Conservation (phyloP, 2,113 vertebrate species). For the Sminthopsis crassicaudata region DNA sequence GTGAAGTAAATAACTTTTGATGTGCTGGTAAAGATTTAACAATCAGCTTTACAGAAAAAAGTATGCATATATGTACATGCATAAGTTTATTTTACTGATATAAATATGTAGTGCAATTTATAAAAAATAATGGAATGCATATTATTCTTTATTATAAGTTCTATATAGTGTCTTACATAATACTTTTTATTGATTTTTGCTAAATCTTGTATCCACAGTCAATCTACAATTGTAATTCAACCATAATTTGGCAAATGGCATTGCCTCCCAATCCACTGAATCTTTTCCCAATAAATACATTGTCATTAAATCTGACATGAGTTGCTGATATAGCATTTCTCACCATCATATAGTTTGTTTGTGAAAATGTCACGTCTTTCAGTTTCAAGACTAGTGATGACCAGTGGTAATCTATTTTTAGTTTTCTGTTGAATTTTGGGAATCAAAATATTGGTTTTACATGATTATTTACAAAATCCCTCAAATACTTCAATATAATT, state of each 20-base stretch:
- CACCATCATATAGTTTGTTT: neutral
- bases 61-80: neutral
- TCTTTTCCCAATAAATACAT: neutral
- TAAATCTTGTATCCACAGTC: neutral
- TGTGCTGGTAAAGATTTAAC: neutral
- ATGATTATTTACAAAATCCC: neutral
- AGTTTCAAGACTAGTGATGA: neutral
- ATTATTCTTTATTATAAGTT: neutral
- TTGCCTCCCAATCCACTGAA: neutral
- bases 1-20: neutral
- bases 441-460: neutral
- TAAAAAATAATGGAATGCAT: neutral
- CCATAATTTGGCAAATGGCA: neutral
- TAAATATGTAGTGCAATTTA: neutral
- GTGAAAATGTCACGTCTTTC: neutral
- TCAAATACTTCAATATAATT: neutral
- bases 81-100: neutral
- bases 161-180: neutral
- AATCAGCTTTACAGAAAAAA: neutral
- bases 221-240: neutral
- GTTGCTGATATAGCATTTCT: neutral
- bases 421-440: neutral
- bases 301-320: neutral
- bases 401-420: neutral
- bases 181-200: neutral